Evolutionary conservation across 2,797 vertebrate species (phyloP).

Genomic region (Pangasius krempfi): DNA sequence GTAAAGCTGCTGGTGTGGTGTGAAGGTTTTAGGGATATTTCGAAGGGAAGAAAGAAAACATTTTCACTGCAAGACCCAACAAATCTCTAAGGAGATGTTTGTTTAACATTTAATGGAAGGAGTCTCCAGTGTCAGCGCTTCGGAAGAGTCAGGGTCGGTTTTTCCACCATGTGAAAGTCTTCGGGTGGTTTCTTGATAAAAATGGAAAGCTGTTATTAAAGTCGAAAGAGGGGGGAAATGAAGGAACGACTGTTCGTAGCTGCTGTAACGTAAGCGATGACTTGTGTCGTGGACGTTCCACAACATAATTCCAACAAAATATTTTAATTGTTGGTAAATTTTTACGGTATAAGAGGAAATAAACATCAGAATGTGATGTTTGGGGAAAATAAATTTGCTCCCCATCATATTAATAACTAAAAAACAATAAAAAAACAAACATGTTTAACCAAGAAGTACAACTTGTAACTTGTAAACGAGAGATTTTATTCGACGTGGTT

Average conservation of each 20-base stretch:
- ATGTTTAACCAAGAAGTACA: background rate
- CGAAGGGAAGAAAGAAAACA: background rate
- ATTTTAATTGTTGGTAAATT: background rate
- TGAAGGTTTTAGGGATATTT: background rate
- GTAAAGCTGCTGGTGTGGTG: background rate
- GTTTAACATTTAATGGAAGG: background rate
- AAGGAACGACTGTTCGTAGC: background rate
- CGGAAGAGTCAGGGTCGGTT: no score
- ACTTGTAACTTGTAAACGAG: background rate
- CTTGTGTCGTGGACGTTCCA: background rate
- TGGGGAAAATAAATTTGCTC: background rate
- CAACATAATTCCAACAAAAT: background rate
- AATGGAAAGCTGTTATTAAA: background rate
- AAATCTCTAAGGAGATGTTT: background rate
- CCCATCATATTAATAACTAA: background rate
- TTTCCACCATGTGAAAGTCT: conserved; percentile 2
- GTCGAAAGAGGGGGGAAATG: background rate
- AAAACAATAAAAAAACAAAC: background rate
- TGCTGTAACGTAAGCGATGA: background rate
- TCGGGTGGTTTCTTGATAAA: background rate
- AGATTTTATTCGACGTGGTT: background rate
- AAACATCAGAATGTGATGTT: background rate
- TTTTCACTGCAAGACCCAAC: background rate
- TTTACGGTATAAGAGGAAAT: background rate
- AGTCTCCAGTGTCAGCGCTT: background rate